Percentiles rank a stretch among this genome's conserved stretches.
These are phyloP conservation scores for Mormyrus lacerda DNA, from an alignment of 2,113 vertebrate genomes.

Conservation along the genomic window DNA sequence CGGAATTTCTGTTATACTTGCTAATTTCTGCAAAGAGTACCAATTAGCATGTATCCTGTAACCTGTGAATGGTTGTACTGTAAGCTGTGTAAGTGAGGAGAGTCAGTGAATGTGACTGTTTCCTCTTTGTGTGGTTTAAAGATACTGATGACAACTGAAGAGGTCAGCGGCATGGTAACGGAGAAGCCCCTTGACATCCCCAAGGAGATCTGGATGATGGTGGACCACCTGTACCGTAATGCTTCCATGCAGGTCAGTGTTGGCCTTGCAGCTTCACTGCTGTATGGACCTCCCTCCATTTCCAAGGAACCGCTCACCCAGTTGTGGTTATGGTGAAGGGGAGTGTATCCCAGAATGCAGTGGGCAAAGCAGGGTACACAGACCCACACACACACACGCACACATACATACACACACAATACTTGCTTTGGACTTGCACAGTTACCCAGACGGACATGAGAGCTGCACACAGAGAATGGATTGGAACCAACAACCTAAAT, in stretches of 20 bases:
- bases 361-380: background rate
- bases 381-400: background rate
- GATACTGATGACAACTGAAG: conserved; percentile 51
- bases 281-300: background rate
- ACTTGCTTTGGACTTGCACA: background rate
- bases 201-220: conserved; percentile 96
- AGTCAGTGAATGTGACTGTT: background rate
- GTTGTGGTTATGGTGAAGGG: background rate
- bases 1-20: background rate
- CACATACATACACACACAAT: background rate
- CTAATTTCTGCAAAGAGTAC: background rate
- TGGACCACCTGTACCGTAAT: conserved; percentile 80
- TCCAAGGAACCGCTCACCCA: background rate
- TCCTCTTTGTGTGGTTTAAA: conserved; percentile 35
- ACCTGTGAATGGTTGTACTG: background rate
- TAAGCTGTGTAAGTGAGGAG: background rate
- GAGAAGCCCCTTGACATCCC: conserved; percentile 82
- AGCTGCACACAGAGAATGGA: background rate
- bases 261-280: background rate
- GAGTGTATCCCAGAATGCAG: background rate
- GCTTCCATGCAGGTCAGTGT: conserved; percentile 76
- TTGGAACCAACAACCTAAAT: background rate
- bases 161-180: conserved; percentile 28
- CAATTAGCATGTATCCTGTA: background rate
- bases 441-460: background rate